These are phyloP conservation scores for Entomyzon cyanotis DNA, from an alignment of 2,113 vertebrate species.

Conservation along the genomic window DNA sequence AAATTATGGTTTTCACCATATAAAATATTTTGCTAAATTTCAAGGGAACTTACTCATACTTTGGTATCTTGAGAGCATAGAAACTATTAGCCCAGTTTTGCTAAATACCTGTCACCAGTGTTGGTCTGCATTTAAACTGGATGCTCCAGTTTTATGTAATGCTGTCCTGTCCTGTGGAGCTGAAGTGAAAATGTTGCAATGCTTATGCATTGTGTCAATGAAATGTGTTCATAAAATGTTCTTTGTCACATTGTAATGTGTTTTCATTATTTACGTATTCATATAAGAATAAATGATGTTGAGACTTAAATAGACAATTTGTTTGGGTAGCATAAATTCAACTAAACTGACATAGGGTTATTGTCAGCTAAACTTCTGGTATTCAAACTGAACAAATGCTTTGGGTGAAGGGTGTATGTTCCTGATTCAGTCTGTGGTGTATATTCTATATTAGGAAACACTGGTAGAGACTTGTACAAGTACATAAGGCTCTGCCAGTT, in stretches of 20 bases:
- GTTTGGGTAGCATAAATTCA: neutral
- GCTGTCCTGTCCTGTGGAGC: neutral
- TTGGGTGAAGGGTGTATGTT: neutral
- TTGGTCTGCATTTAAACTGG: neutral
- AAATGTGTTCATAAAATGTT: neutral
- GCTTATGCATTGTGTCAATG: neutral
- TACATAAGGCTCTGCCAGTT: neutral
- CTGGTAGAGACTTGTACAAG: neutral
- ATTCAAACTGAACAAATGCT: neutral
- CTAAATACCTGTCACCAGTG: neutral
- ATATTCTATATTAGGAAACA: neutral
- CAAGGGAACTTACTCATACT: neutral
- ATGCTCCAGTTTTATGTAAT: neutral
- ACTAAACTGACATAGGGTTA: neutral
- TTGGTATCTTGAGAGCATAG: neutral
- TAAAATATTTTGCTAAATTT: neutral
- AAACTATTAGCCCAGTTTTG: neutral
- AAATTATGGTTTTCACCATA: neutral
- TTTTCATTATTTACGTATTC: neutral
- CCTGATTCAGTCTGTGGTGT: neutral
- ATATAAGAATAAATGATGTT: neutral
- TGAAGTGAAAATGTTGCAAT: neutral
- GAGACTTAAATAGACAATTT: neutral
- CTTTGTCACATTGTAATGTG: neutral
- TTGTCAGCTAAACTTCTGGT: neutral